Evolutionary conservation across 2,797 vertebrate genomes (phyloP), one percentile per base, ranked within the genome.

Genomic region (Euphonia xanthogaster): DNA sequence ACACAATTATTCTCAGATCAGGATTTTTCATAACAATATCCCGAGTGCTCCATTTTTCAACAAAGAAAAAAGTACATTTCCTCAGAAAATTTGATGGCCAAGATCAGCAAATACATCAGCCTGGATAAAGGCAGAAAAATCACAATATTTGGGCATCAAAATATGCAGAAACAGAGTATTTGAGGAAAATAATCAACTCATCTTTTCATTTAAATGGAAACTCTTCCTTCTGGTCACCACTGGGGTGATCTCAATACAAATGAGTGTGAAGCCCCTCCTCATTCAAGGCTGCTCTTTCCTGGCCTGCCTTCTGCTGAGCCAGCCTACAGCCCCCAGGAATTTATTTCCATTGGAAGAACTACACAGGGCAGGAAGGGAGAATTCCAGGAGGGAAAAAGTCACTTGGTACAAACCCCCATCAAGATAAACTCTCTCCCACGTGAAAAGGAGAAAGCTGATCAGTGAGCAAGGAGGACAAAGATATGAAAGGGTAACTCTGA

Each of bases 21-120:
- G 61, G 42, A 44, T 73, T 86, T 78, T 54, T 74, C 67, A 54
- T 88, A 94, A 72, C n/a, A 40, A 27, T 78, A 37, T 82, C 40
- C 27, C 0, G 0, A 57, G 4, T 14, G 40, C 30, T 86, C 47
- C 66, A 50, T 91, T 94, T 92, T 89, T 83, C 80, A 95, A 65
- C 84, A 28, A 39, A 35, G 33, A 6, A 45, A 62, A 70, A 91
- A 10, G 30, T 16, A 42, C 9, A 54, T 86, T 86, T 75, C 47
- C 67, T 62, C n/a, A 23, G 44, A 63, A 93, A 88, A 96, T 39
- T 4, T 60, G 4, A 88, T 55, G 68, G 68, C 16, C 1, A 2
- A 33, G 39, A 60, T 31, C 42, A 70, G 72, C 72, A 86, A 71
- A 87, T 77, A 22, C 6, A 80, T 79, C 88, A 95, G 40, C 13